phyloP scores from a whole-genome alignment of 2,113 vertebrate species.

The Coregonus clupeaformis region DNA sequence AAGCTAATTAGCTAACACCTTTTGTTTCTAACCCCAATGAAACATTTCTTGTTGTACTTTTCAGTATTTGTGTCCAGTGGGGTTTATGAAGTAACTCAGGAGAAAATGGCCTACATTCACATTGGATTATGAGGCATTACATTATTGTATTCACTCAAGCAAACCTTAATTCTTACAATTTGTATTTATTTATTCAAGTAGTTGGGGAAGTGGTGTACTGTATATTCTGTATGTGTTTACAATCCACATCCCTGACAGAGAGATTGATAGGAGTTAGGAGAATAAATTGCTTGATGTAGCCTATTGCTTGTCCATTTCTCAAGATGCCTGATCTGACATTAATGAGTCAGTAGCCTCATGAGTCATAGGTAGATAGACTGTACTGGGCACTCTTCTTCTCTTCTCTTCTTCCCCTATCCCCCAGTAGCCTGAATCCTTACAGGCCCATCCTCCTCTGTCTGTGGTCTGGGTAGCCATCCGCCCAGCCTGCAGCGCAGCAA shows the following conservation, averaged over 20 bases:
- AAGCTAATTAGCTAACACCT: slow-evolving; percentile 66
- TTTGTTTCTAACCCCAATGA: slow-evolving; percentile 42
- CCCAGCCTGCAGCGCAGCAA: background rate
- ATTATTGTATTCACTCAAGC: background rate
- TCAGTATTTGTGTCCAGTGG: slow-evolving; percentile 17
- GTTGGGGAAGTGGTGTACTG: no score
- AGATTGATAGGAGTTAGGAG: no score
- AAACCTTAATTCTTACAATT: no score
- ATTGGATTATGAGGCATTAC: slow-evolving; percentile 3
- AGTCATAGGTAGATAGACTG: no score
- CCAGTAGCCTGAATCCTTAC: background rate
- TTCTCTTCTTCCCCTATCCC: background rate
- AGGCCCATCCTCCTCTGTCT: background rate
- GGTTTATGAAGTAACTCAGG: background rate
- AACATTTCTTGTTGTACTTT: slow-evolving; percentile 55
- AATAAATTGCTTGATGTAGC: no score
- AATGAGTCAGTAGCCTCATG: no score
- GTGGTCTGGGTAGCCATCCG: background rate
- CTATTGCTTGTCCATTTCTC: no score
- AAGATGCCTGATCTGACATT: no score
- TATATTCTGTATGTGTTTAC: no score
- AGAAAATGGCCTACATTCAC: slow-evolving; percentile 2
- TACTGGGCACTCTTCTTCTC: background rate
- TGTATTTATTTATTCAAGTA: no score
- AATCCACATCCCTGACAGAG: no score